Percentiles rank a stretch among this genome's conserved stretches.
Evolutionary conservation across 1,140 invertebrate genomes (phyloP).

Genomic region (Bombus pascuorum): DNA sequence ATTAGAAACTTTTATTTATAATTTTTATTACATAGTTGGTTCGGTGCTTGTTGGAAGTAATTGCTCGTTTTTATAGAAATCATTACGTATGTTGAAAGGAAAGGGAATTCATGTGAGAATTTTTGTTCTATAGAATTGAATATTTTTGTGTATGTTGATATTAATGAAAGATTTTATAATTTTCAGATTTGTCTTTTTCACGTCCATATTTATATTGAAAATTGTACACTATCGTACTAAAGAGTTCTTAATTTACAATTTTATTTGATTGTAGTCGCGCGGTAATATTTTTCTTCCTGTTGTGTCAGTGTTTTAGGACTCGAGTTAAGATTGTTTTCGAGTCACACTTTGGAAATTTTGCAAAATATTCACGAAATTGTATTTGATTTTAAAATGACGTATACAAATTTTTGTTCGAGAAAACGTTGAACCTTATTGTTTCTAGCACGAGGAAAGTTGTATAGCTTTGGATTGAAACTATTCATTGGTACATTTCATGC

Average conservation of each 20-base stretch:
- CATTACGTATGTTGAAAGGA: background rate
- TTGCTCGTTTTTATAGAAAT: background rate
- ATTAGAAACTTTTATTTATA: background rate
- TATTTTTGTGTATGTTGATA: too few relatives aligned
- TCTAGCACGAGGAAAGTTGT: background rate
- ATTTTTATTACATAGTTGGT: background rate
- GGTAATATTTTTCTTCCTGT: background rate
- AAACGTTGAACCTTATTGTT: background rate
- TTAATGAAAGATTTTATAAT: too few relatives aligned
- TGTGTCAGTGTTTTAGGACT: background rate
- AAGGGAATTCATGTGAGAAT: background rate
- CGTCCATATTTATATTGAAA: background rate
- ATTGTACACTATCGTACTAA: background rate
- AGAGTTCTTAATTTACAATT: background rate
- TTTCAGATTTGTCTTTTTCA: too few relatives aligned
- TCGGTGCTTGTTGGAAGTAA: too few relatives aligned
- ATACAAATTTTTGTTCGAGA: background rate
- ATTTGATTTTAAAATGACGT: too few relatives aligned
- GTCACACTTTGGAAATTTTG: background rate
- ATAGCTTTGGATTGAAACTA: background rate
- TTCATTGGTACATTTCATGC: conserved; percentile 9
- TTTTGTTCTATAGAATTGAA: too few relatives aligned
- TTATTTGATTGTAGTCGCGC: background rate
- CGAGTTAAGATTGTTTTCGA: background rate
- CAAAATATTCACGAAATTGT: background rate